phyloP scores from a whole-genome alignment of 2,888 invertebrate genomes.

The Amphiduros pacificus region DNA sequence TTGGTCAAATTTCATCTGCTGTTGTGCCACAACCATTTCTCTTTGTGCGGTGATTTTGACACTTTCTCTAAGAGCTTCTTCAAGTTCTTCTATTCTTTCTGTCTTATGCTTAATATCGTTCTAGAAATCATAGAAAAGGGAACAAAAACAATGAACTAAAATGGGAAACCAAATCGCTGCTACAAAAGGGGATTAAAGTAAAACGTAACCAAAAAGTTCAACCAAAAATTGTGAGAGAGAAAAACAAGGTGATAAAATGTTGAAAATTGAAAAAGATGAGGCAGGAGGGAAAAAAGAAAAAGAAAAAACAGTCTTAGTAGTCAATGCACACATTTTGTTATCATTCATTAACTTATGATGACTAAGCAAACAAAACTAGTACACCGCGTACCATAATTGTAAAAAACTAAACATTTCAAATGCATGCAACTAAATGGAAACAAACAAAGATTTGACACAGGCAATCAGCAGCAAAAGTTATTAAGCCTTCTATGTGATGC shows the following conservation, averaged over 20 bases:
- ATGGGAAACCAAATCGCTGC: slow-evolving; percentile 27
- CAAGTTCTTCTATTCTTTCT: slow-evolving; percentile 73
- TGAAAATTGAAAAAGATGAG: no score
- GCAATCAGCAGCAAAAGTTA: no score
- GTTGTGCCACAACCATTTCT: slow-evolving; percentile 62
- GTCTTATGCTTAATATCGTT: slow-evolving; percentile 46
- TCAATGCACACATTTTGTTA: no score
- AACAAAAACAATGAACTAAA: slow-evolving; percentile 25
- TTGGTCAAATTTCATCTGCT: slow-evolving; percentile 57
- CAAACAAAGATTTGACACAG: no score
- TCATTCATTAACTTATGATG: no score
- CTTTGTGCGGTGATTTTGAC: slow-evolving; percentile 65
- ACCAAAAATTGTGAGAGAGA: not conserved
- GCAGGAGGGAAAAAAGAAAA: slow-evolving; percentile 16
- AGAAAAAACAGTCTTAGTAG: slow-evolving; percentile 16
- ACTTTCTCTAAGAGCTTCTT: slow-evolving; percentile 82
- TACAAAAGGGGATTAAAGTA: slow-evolving; percentile 1
- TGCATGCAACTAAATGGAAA: no score
- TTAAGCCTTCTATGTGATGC: no score
- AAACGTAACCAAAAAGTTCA: no score
- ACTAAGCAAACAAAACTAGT: no score
- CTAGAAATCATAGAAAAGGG: slow-evolving; percentile 34
- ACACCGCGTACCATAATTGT: no score
- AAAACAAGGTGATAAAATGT: not conserved
- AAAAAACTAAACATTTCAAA: no score